Conservation (phyloP, 2,113 vertebrate species). For the Hemiprocne comata region DNA sequence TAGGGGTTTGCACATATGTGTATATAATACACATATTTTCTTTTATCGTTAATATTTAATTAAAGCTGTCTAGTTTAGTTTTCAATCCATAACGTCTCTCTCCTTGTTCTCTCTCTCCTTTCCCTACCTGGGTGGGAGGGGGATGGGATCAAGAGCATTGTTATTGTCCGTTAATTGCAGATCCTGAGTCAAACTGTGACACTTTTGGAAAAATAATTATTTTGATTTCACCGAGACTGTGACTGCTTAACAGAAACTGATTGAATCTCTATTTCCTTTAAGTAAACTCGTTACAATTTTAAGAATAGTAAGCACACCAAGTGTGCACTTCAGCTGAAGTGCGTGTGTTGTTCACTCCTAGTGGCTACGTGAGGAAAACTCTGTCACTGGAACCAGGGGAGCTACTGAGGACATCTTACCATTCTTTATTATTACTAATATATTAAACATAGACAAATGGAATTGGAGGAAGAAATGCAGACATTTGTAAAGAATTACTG, state of each 20-base stretch:
- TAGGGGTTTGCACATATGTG: too few species aligned
- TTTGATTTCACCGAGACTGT: neutral
- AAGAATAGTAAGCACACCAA: neutral
- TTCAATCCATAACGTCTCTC: too few species aligned
- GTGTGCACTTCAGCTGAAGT: neutral
- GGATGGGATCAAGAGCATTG: too few species aligned
- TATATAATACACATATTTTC: too few species aligned
- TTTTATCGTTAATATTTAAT: too few species aligned
- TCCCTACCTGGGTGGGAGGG: too few species aligned
- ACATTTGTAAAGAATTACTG: neutral
- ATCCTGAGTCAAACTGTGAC: too few species aligned
- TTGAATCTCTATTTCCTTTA: neutral
- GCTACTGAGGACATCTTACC: fast-evolving
- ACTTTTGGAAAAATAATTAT: neutral
- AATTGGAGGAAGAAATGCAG: neutral
- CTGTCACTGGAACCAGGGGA: neutral
- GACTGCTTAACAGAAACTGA: neutral
- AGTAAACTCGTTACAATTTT: neutral
- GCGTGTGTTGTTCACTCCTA: neutral
- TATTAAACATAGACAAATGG: neutral
- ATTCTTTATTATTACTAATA: neutral
- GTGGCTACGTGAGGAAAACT: neutral
- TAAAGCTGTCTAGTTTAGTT: too few species aligned
- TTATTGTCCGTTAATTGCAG: too few species aligned
- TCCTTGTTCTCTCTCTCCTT: too few species aligned